phyloP scores from a whole-genome alignment of 2,113 vertebrate genomes.

The Neogobius melanostomus region DNA sequence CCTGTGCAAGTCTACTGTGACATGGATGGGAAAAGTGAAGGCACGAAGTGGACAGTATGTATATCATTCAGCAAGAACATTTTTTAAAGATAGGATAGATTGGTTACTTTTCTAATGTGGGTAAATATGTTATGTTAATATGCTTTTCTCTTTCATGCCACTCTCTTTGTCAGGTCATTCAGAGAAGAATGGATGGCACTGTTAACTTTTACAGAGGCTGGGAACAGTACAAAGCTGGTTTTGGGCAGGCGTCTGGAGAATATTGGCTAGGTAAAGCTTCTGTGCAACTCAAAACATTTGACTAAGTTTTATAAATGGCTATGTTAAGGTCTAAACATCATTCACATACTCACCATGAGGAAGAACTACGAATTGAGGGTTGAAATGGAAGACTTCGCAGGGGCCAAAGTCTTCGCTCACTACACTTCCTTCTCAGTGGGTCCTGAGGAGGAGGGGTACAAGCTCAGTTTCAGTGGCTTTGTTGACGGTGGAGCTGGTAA shows the following conservation, averaged over 20 bases:
- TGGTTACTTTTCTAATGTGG: too few species aligned
- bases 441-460: constrained; percentile 76
- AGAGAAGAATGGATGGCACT: constrained; percentile 77
- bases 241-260: constrained; percentile 74
- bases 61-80: background rate
- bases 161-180: constrained; percentile 57
- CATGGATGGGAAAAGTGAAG: constrained; percentile 62
- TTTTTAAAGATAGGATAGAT: too few species aligned
- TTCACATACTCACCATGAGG: constrained; percentile 70
- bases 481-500: constrained; percentile 75
- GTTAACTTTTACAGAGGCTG: constrained; percentile 78
- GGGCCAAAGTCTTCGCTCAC: constrained; percentile 66
- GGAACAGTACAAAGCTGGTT: constrained; percentile 76
- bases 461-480: constrained; percentile 70
- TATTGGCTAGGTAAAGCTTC: constrained; percentile 76
- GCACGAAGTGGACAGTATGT: constrained; percentile 38
- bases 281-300: background rate
- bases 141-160: too few species aligned
- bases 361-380: constrained; percentile 73
- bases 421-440: constrained; percentile 73
- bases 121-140: too few species aligned
- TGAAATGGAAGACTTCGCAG: constrained; percentile 79
- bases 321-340: constrained; percentile 72
- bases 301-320: background rate
- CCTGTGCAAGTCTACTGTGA: constrained; percentile 78